Percentiles rank a stretch among this genome's conserved stretches.
Evolutionary conservation across 1,140 invertebrate species (phyloP).

Genomic region (Pseudachorutes palmiensis): DNA sequence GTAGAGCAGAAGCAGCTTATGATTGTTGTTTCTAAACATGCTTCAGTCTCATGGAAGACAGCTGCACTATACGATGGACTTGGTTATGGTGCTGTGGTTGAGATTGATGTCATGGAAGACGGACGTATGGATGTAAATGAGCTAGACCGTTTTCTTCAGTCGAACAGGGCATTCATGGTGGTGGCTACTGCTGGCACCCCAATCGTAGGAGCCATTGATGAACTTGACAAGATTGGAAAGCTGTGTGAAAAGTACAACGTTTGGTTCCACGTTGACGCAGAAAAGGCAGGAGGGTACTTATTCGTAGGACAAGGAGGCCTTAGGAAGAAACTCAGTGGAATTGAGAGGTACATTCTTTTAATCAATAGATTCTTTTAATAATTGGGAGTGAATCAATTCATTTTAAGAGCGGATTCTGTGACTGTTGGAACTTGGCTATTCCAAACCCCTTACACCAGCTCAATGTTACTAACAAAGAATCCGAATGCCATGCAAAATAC

Average conservation of each 20-base stretch:
- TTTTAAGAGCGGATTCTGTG: constrained; percentile 48
- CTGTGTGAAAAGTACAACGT: constrained; percentile 72
- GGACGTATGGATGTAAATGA: constrained; percentile 8
- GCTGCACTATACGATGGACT: constrained; percentile 21
- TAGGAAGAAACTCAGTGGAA: constrained; percentile 42
- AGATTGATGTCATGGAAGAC: neutral
- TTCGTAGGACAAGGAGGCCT: constrained; percentile 68
- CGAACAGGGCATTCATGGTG: neutral
- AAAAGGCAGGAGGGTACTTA: constrained; percentile 82
- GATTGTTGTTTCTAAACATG: constrained; percentile 75
- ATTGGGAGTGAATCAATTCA: neutral
- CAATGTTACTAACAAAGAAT: neutral
- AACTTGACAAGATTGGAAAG: constrained; percentile 65
- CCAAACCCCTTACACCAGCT: neutral
- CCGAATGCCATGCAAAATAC: constrained; percentile 3
- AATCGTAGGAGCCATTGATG: constrained; percentile 77
- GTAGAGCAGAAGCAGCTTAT: constrained; percentile 52
- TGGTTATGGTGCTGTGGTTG: neutral
- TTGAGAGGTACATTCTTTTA: neutral
- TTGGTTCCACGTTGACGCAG: constrained; percentile 94
- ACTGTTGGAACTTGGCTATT: neutral
- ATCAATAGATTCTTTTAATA: no score
- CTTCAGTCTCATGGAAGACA: constrained; percentile 91
- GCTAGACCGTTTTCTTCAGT: neutral
- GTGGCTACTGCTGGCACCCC: constrained; percentile 11